A percentile compares a stretch with the other conserved stretches of the same genome.
phyloP scores from a whole-genome alignment of 2,797 vertebrate genomes.

The Falco concolor region DNA sequence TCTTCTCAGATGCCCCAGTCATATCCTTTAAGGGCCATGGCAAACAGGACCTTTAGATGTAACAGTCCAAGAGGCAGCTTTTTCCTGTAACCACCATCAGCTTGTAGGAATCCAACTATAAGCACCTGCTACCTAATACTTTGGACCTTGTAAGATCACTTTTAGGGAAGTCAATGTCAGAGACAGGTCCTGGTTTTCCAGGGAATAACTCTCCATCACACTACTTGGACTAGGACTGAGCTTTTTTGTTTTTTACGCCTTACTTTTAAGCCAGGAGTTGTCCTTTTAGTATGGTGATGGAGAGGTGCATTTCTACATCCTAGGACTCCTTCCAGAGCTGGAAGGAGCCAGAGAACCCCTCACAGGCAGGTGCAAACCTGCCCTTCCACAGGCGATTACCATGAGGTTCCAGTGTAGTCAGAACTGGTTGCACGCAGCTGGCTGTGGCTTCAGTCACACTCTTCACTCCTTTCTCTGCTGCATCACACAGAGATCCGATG shows the following conservation, averaged over 20 bases:
- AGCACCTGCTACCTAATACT: not conserved
- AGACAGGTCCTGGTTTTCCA: not conserved
- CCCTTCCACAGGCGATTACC: not conserved
- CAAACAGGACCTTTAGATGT: not conserved
- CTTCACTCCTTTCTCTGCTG: conserved; percentile 81
- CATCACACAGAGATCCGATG: conserved; percentile 81
- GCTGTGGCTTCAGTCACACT: conserved; percentile 74
- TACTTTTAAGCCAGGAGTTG: accelerated
- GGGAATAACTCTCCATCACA: not conserved
- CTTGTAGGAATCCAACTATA: not conserved
- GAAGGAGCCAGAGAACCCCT: not conserved
- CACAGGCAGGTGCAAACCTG: not conserved
- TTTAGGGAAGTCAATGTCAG: not conserved
- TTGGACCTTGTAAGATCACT: not conserved
- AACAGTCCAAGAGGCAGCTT: not conserved
- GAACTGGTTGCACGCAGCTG: conserved; percentile 63
- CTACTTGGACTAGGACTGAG: not conserved
- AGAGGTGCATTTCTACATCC: not conserved
- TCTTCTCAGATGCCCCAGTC: not conserved
- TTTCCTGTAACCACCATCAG: not conserved
- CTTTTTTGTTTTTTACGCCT: not conserved
- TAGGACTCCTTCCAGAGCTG: not conserved
- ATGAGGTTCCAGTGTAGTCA: conserved; percentile 63
- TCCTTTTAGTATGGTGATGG: not conserved
- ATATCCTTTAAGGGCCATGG: not conserved